Percentiles rank a stretch among this genome's conserved stretches.
Evolutionary conservation across 1,140 invertebrate genomes (phyloP).

Genomic region (Psix sp.): DNA sequence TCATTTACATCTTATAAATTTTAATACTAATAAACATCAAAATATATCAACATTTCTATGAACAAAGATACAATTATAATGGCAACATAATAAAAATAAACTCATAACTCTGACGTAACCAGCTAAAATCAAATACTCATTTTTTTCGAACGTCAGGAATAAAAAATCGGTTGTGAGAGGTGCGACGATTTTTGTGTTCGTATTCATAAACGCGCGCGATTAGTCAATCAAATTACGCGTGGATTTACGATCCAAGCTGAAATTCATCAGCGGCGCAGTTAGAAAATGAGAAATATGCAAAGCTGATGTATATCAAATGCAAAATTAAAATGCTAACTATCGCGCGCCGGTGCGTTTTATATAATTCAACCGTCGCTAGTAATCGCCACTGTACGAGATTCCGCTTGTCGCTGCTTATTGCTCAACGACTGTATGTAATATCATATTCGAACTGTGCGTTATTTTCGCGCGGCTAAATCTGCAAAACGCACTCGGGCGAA

Average conservation of each 20-base stretch:
- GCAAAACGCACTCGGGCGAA: slow-evolving; percentile 48
- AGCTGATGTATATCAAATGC: slow-evolving; percentile 50
- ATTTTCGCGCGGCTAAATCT: slow-evolving; percentile 48
- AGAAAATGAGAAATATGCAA: slow-evolving; percentile 50
- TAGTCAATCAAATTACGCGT: slow-evolving; percentile 39
- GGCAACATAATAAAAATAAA: too few species aligned
- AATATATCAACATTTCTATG: too few species aligned
- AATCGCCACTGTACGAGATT: slow-evolving; percentile 52
- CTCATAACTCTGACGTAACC: too few species aligned
- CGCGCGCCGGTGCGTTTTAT: slow-evolving; percentile 39
- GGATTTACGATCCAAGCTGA: slow-evolving; percentile 38
- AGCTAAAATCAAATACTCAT: too few species aligned
- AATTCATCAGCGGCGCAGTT: slow-evolving; percentile 40
- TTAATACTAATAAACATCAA: too few species aligned
- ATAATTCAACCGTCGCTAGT: slow-evolving; percentile 50
- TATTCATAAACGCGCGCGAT: slow-evolving; percentile 16
- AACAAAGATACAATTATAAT: too few species aligned
- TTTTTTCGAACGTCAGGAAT: too few species aligned
- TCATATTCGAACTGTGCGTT: slow-evolving; percentile 45
- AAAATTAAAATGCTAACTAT: slow-evolving; percentile 52
- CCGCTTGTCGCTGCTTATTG: slow-evolving; percentile 49
- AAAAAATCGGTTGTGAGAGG: too few species aligned
- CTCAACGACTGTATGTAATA: slow-evolving; percentile 45
- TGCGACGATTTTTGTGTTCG: neutral
- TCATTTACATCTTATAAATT: too few species aligned